Evolutionary conservation across 2,888 invertebrate genomes (phyloP).

Genomic region (Prenolepis imparis): DNA sequence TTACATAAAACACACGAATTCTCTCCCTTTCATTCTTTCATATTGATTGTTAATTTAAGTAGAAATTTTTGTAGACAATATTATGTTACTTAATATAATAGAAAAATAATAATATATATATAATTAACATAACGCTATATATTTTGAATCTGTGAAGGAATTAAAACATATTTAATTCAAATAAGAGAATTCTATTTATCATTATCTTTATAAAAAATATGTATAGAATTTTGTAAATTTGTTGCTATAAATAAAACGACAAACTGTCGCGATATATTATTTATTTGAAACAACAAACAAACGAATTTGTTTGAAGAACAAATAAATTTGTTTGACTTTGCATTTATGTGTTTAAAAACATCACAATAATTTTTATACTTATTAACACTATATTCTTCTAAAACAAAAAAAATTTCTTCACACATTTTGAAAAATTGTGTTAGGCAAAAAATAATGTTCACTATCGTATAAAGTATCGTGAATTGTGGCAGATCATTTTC

Average conservation of each 20-base stretch:
- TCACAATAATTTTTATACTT: not conserved
- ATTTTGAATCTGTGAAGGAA: not conserved
- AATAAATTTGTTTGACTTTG: not conserved
- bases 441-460: not conserved
- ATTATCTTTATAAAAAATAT: not conserved
- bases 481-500: not conserved
- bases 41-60: not conserved
- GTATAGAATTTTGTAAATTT: not conserved
- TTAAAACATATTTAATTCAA: not conserved
- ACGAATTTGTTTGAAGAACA: not conserved
- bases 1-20: not conserved
- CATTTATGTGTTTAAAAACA: too few species aligned
- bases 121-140: not conserved
- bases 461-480: not conserved
- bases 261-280: not conserved
- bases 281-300: not conserved
- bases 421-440: not conserved
- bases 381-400: not conserved
- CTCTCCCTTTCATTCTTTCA: not conserved
- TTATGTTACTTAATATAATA: not conserved
- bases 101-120: not conserved
- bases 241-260: not conserved
- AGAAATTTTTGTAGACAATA: not conserved
- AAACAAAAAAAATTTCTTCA: not conserved
- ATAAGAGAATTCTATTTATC: not conserved